A percentile compares a stretch with the other conserved stretches of the same genome.
phyloP scores from a whole-genome alignment of 23 tunicate genomes.

The Halocynthia roretzi region DNA sequence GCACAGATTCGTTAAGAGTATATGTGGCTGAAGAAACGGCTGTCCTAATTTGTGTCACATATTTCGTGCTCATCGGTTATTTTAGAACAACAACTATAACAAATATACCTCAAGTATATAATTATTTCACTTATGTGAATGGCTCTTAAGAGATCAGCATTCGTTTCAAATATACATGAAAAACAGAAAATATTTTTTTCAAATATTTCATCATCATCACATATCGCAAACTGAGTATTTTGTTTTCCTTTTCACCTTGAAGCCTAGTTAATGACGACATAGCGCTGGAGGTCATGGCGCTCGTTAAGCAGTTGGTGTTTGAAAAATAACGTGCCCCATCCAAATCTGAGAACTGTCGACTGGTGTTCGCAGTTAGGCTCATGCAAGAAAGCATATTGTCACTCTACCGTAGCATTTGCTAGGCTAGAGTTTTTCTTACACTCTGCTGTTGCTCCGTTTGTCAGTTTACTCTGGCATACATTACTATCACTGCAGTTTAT shows the following conservation, averaged over 20 bases:
- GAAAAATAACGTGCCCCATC: conserved; percentile 4
- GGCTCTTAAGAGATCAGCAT: background rate
- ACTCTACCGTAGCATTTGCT: too few relatives aligned
- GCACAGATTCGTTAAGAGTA: too few relatives aligned
- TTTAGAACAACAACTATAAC: too few relatives aligned
- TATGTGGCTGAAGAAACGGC: too few relatives aligned
- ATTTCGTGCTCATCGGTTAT: too few relatives aligned
- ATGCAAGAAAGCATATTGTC: conserved; percentile 19
- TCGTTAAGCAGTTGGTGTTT: background rate
- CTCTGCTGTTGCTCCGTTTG: too few relatives aligned
- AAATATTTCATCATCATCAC: too few relatives aligned
- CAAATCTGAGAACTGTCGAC: conserved; percentile 16
- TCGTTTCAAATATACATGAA: background rate
- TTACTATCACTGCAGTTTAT: too few relatives aligned
- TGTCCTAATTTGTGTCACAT: too few relatives aligned
- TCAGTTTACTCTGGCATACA: too few relatives aligned
- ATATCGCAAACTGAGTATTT: too few relatives aligned
- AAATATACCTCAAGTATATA: background rate
- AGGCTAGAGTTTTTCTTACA: too few relatives aligned
- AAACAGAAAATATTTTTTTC: background rate
- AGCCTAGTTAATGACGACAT: conserved; percentile 16
- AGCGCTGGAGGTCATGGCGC: conserved; percentile 19
- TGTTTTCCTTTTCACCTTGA: background rate
- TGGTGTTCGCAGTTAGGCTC: conserved; percentile 12
- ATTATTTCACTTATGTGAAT: background rate